These are phyloP conservation scores for Corticium candelabrum DNA, from an alignment of 37 sponge, comb jelly and placozoan genomes.

Conservation along the genomic window DNA sequence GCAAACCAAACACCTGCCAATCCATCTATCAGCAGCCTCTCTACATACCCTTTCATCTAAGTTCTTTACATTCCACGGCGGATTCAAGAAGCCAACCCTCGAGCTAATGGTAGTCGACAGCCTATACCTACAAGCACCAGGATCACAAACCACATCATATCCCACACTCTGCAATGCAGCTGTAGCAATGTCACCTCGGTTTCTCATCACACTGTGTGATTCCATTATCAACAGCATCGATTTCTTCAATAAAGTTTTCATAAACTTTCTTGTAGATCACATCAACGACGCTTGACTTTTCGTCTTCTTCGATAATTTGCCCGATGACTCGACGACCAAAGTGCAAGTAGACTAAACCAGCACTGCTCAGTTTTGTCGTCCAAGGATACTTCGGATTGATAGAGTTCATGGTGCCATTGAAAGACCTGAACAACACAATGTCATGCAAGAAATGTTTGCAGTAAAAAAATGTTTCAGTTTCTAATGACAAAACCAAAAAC, in stretches of 20 bases:
- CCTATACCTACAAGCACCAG: constrained; percentile 21
- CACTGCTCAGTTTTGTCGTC: constrained; percentile 88
- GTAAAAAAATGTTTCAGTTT: too few species aligned
- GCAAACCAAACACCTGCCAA: too few species aligned
- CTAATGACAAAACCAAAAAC: too few species aligned
- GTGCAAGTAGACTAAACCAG: constrained; percentile 82
- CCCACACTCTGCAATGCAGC: background rate
- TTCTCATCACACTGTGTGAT: constrained; percentile 46
- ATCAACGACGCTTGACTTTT: background rate
- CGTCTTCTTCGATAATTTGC: constrained; percentile 2
- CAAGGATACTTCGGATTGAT: constrained; percentile 54
- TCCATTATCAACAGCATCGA: constrained; percentile 92
- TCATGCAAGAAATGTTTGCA: too few species aligned
- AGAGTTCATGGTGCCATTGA: constrained; percentile 62
- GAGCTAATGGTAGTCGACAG: constrained; percentile 43
- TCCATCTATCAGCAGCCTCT: too few species aligned
- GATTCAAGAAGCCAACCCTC: constrained; percentile 58
- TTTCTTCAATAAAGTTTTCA: constrained; percentile 72
- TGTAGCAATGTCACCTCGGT: constrained; percentile 24
- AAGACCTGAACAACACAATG: constrained; percentile 30
- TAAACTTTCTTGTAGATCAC: constrained; percentile 44
- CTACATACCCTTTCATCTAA: constrained; percentile 40
- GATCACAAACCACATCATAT: background rate
- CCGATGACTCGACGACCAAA: constrained; percentile 66
- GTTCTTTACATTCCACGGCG: constrained; percentile 58